Conservation (phyloP, 1,140 invertebrate genomes). For the Trichogramma pretiosum region DNA sequence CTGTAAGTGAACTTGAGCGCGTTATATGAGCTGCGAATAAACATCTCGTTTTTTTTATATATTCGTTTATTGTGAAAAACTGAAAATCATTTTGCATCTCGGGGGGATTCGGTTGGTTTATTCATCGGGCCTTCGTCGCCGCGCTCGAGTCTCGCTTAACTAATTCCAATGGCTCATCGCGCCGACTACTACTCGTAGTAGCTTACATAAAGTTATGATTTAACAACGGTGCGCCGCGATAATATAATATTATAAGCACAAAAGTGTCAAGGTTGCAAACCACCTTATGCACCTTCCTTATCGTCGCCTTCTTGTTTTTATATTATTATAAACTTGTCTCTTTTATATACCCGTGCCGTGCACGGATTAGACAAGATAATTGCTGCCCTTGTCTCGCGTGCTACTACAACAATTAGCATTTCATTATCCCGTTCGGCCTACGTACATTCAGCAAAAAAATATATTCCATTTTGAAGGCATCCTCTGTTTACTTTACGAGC, state of each 20-base stretch:
- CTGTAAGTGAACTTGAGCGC: no score
- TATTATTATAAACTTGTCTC: conserved; percentile 15
- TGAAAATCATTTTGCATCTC: not conserved
- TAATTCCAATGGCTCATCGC: no score
- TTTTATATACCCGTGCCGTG: not conserved
- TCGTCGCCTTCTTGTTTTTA: no score
- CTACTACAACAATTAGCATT: conserved; percentile 18
- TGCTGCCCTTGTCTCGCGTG: conserved; percentile 14
- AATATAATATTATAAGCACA: conserved; percentile 8
- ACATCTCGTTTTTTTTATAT: no score
- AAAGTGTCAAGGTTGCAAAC: conserved; percentile 15
- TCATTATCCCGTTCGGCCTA: conserved; percentile 16
- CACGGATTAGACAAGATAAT: conserved; percentile 13
- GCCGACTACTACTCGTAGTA: no score
- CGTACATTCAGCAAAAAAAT: no score
- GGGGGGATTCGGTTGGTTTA: conserved; percentile 3
- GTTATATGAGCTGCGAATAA: no score
- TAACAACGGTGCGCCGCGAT: conserved; percentile 8
- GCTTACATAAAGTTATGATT: conserved; percentile 8
- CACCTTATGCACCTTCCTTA: conserved; percentile 11
- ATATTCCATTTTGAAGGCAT: no score
- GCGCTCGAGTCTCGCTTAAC: no score
- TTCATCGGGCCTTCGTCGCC: no score
- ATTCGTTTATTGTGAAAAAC: no score
- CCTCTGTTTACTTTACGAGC: no score